A percentile compares a stretch with the other conserved stretches of the same genome.
These are phyloP conservation scores for Thaumetopoea pityocampa DNA, from an alignment of 1,140 invertebrate genomes.

Conservation along the genomic window DNA sequence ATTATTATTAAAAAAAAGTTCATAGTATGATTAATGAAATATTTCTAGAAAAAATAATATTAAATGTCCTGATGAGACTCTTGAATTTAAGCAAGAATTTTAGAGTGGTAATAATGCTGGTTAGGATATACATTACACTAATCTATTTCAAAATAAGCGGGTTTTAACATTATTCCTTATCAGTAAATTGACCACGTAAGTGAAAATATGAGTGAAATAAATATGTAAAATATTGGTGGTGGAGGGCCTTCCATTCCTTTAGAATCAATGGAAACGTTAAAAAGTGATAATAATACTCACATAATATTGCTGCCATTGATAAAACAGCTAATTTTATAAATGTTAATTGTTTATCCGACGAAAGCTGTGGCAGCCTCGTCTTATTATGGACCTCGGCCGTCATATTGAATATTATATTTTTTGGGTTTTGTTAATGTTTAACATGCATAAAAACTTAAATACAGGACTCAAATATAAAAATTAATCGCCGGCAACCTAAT, in stretches of 20 bases:
- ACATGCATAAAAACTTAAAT: conserved; percentile 26
- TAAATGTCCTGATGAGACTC: too few relatives aligned
- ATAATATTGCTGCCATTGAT: conserved; percentile 93
- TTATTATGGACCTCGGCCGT: conserved; percentile 51
- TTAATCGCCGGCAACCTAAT: conserved; percentile 62
- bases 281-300: conserved; percentile 80
- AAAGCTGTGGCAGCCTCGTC: conserved; percentile 49
- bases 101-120: background rate
- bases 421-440: conserved; percentile 8
- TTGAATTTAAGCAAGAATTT: background rate
- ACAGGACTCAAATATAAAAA: conserved; percentile 24
- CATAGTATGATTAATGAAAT: background rate
- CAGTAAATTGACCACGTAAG: conserved; percentile 24
- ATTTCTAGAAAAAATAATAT: background rate
- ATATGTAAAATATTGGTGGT: conserved; percentile 2
- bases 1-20: background rate
- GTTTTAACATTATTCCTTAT: conserved; percentile 9
- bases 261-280: conserved; percentile 6
- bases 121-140: too few relatives aligned
- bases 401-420: conserved; percentile 37
- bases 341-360: conserved; percentile 94
- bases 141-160: background rate
- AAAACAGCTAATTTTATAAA: conserved; percentile 94
- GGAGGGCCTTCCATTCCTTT: conserved; percentile 1
- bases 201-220: conserved; percentile 13